Percentiles rank a stretch among this genome's conserved stretches.
These are phyloP conservation scores for Oscarella lobularis DNA, from an alignment of 37 sponge, comb jelly and placozoan genomes.

Conservation along the genomic window DNA sequence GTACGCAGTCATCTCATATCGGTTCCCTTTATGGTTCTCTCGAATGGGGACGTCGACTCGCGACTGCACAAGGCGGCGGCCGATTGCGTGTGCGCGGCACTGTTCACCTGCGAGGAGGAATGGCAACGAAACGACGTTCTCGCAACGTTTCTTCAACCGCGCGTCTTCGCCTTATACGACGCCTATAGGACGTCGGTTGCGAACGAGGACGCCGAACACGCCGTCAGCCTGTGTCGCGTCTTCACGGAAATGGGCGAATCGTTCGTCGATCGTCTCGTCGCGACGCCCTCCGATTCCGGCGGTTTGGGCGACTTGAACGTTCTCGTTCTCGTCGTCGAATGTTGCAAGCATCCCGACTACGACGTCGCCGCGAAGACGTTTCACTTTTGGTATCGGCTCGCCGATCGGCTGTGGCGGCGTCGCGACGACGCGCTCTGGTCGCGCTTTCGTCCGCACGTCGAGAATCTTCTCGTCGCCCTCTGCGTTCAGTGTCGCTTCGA, in stretches of 20 bases:
- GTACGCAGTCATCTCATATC: neutral
- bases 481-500: conserved; percentile 66
- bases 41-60: neutral
- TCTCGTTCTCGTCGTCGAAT: conserved; percentile 35
- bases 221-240: conserved; percentile 45
- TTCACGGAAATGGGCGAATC: conserved; percentile 73
- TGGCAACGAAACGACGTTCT: neutral
- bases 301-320: conserved; percentile 36
- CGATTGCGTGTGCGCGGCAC: neutral
- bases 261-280: conserved; percentile 35
- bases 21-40: neutral
- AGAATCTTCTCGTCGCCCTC: conserved; percentile 25
- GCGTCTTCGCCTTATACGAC: neutral
- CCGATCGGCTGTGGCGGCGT: conserved; percentile 39
- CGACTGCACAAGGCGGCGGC: neutral
- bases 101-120: conserved; percentile 13
- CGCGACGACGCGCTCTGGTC: conserved; percentile 11
- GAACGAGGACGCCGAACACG: conserved; percentile 16
- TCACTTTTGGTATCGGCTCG: conserved; percentile 66
- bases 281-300: conserved; percentile 31
- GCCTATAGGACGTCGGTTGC: neutral
- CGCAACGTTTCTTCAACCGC: neutral
- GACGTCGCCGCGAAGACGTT: conserved; percentile 71
- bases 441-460: conserved; percentile 40
- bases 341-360: conserved; percentile 33